Evolutionary conservation across 2,113 vertebrate genomes (phyloP), one percentile per base, ranked within the genome.

Genomic region (Danionella cerebrum): DNA sequence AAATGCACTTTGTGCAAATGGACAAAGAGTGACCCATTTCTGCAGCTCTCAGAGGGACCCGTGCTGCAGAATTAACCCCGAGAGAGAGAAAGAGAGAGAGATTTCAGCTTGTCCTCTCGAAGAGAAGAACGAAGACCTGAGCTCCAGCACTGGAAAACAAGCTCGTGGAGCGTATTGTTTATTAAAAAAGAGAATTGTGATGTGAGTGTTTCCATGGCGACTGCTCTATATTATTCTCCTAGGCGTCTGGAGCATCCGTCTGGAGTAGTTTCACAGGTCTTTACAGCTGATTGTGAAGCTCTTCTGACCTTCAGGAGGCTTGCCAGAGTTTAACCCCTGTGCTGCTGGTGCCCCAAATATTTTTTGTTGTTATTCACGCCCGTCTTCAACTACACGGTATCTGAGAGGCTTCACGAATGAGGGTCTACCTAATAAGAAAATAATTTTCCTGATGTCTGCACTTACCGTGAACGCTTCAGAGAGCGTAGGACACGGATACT

Each of bases 271-370:
- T 44, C 11, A 13, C 2, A 21, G 19, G 44, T 5, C n/a, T n/a
- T n/a, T n/a, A n/a, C n/a, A n/a, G 18, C 24, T 59, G 22, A 25
- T 14, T 4, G n/a, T 39, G 21, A 14, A 39, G 33, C 33, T 18
- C 36, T 16, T 21, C 2, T 36, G 39, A 41, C 45, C 54, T 52
- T 44, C 41, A 27, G 22, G 18, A 58, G 59, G 50, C 10, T 25
- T 24, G 42, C 10, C 16, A 47, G 7, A 24, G 53, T 8, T 58
- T 65, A 59, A 59, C 39, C 22, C n/a, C 21, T 0, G 22, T 22
- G 39, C 19, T 24, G 54, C 6, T 39, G 53, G 31, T n/a, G n/a
- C 6, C 45, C 19, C 66, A 66, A 66, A 70, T 66, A 66, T 60
- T n/a, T n/a, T n/a, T n/a, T n/a, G n/a, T n/a, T n/a, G n/a, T n/a